Evolutionary conservation across 2,888 invertebrate species (phyloP).

Genomic region (Caenorhabditis sinica): DNA sequence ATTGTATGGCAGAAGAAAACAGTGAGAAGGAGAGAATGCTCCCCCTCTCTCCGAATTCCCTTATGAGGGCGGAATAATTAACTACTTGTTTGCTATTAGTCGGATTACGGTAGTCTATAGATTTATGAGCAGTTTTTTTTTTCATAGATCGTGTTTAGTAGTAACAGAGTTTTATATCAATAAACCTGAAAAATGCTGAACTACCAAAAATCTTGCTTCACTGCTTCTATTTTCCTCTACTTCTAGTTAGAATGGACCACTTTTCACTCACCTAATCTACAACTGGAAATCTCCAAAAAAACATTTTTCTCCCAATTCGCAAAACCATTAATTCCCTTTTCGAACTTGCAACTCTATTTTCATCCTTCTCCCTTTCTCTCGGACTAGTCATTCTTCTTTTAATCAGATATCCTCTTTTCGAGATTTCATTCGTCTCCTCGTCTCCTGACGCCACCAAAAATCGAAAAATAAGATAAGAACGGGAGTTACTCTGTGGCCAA

Average conservation of each 20-base stretch:
- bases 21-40: background rate
- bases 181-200: too few relatives aligned
- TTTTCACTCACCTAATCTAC: slow-evolving; percentile 10
- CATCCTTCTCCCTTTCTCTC: background rate
- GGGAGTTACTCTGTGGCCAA: background rate
- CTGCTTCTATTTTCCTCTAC: background rate
- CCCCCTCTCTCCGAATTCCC: slow-evolving; percentile 40
- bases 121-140: background rate
- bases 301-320: slow-evolving; percentile 23
- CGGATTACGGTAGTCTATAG: slow-evolving; percentile 38
- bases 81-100: slow-evolving; percentile 65
- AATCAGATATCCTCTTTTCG: slow-evolving; percentile 36
- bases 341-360: slow-evolving; percentile 25
- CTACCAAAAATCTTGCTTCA: too few relatives aligned
- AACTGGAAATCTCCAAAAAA: slow-evolving; percentile 2
- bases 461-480: slow-evolving; percentile 33
- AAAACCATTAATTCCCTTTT: slow-evolving; percentile 40
- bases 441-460: slow-evolving; percentile 13
- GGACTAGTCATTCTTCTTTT: slow-evolving; percentile 30
- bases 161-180: too few relatives aligned
- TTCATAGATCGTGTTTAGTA: too few relatives aligned
- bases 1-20: slow-evolving; percentile 24
- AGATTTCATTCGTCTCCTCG: slow-evolving; percentile 29
- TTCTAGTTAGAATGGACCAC: background rate
- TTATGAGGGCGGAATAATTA: slow-evolving; percentile 52